Percentiles rank a stretch among this genome's conserved stretches.
phyloP scores from a whole-genome alignment of 2,113 vertebrate genomes.

The Macquaria australasica region DNA sequence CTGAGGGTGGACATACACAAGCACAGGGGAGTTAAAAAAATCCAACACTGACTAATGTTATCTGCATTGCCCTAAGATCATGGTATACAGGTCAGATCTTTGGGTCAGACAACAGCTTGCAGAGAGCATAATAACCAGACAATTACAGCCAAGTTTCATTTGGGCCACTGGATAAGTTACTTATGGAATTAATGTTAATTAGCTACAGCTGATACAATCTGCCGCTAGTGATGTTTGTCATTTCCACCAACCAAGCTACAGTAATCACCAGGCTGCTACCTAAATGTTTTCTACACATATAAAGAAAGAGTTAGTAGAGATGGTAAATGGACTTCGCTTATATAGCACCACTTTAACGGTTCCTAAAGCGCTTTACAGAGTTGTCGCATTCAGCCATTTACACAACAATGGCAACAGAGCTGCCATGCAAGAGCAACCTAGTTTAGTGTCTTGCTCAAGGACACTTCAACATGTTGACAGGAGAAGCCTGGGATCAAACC shows the following conservation, averaged over 20 bases:
- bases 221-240: not conserved
- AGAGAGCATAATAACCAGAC: not conserved
- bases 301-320: not conserved
- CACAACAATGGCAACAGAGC: no score
- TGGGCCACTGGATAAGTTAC: constrained; percentile 4
- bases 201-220: not conserved
- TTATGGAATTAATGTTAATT: not conserved
- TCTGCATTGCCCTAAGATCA: not conserved
- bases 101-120: not conserved
- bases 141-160: not conserved
- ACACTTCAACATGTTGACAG: no score
- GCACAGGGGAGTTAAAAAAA: not conserved
- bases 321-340: no score
- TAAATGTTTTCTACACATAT: no score
- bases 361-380: no score
- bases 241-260: not conserved
- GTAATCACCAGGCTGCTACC: not conserved
- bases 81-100: not conserved
- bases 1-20: constrained; percentile 9
- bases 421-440: no score
- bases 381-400: no score
- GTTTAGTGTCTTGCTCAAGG: no score
- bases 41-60: constrained; percentile 5
- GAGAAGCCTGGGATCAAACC: no score
- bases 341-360: no score